These are phyloP conservation scores for Polypterus bichir DNA, from an alignment of 2,113 vertebrate species.

Conservation along the genomic window DNA sequence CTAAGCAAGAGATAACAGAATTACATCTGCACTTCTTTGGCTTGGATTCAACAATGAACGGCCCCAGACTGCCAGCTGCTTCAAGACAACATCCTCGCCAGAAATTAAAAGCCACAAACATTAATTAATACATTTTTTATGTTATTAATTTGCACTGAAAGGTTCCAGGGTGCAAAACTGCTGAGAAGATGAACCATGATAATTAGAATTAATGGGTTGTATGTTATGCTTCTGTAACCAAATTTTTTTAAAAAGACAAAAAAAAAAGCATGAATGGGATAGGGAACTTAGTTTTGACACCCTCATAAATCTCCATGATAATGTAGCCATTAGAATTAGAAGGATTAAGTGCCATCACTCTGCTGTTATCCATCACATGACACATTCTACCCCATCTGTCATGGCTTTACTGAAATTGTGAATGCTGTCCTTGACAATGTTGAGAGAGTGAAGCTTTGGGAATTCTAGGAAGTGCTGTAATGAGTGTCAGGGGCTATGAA, in stretches of 20 bases:
- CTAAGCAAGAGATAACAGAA: slow-evolving; percentile 98
- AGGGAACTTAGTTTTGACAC: slow-evolving; percentile 72
- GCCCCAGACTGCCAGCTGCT: slow-evolving; percentile 84
- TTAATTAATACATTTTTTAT: slow-evolving; percentile 91
- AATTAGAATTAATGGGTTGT: slow-evolving; percentile 87
- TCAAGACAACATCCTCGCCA: slow-evolving; percentile 74
- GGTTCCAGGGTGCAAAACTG: slow-evolving; percentile 71
- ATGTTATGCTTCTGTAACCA: slow-evolving; percentile 69
- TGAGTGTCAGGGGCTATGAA: slow-evolving; percentile 36
- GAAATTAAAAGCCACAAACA: slow-evolving; percentile 95
- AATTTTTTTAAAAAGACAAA: slow-evolving; percentile 42
- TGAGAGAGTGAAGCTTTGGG: slow-evolving; percentile 43
- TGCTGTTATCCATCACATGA: slow-evolving; percentile 68
- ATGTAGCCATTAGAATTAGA: slow-evolving; percentile 71
- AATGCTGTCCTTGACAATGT: slow-evolving; percentile 56
- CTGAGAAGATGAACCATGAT: slow-evolving; percentile 70
- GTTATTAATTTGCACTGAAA: slow-evolving; percentile 88
- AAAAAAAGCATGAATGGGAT: slow-evolving; percentile 61
- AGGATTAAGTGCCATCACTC: slow-evolving; percentile 66
- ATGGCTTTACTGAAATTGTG: slow-evolving; percentile 41
- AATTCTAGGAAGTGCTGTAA: slow-evolving; percentile 53
- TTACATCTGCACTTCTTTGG: slow-evolving; percentile 96
- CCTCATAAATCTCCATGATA: slow-evolving; percentile 82
- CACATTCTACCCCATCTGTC: slow-evolving; percentile 60
- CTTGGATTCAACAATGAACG: slow-evolving; percentile 74